phyloP scores from a whole-genome alignment of 1,140 invertebrate genomes.

The Drosophila cardini region DNA sequence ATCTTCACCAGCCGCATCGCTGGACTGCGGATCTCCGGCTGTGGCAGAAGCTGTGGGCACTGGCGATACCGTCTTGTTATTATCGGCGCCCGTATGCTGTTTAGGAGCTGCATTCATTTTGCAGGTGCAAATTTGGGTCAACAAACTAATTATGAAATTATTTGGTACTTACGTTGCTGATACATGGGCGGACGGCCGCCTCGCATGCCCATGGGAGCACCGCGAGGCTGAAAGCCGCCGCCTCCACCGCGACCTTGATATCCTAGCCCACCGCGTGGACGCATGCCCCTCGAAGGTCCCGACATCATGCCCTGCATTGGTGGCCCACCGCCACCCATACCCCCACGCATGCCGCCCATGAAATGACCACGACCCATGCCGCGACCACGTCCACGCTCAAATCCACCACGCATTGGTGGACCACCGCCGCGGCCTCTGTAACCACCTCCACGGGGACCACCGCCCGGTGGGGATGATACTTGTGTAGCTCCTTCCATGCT shows the following conservation, averaged over 20 bases:
- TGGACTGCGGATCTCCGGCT: conserved; percentile 37
- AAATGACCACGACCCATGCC: conserved; percentile 79
- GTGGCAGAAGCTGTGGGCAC: conserved; percentile 62
- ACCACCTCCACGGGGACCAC: conserved; percentile 75
- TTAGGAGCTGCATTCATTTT: conserved; percentile 67
- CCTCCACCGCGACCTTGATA: conserved; percentile 74
- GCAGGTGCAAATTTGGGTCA: neutral
- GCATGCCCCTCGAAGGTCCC: conserved; percentile 75
- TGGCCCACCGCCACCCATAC: conserved; percentile 72
- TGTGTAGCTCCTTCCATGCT: conserved; percentile 75
- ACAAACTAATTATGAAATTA: neutral
- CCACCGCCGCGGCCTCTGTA: conserved; percentile 78
- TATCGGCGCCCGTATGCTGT: conserved; percentile 81
- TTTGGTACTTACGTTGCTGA: conserved; percentile 69
- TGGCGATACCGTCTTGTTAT: conserved; percentile 81
- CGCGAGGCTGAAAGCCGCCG: conserved; percentile 77
- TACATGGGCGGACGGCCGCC: conserved; percentile 78
- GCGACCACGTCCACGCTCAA: conserved; percentile 77
- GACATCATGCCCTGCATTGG: conserved; percentile 79
- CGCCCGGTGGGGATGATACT: conserved; percentile 63
- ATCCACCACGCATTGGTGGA: conserved; percentile 75
- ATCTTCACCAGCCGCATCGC: conserved; percentile 50
- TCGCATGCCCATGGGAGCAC: conserved; percentile 79
- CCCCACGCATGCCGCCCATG: conserved; percentile 79
- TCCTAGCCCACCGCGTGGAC: conserved; percentile 68